A percentile compares a stretch with the other conserved stretches of the same genome.
These are phyloP conservation scores for Channa maculata DNA, from an alignment of 2,113 vertebrate species.

Conservation along the genomic window DNA sequence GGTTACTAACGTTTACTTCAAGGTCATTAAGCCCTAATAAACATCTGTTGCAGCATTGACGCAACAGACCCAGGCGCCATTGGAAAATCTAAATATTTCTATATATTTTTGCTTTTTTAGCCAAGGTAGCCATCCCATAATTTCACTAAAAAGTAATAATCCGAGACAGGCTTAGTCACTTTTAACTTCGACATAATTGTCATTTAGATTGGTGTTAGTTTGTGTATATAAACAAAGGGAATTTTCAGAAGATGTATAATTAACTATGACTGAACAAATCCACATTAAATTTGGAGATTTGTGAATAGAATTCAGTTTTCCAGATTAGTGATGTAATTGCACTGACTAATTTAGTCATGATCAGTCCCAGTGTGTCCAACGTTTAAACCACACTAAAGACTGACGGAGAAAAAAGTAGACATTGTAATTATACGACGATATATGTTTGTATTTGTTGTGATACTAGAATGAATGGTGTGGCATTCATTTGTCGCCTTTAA, in stretches of 20 bases:
- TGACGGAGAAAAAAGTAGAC: too few relatives aligned
- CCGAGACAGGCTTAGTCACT: too few relatives aligned
- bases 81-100: neutral
- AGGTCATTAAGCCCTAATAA: neutral
- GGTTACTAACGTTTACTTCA: too few relatives aligned
- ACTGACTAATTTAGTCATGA: neutral
- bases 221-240: neutral
- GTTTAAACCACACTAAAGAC: too few relatives aligned
- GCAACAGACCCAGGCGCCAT: neutral
- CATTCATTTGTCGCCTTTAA: neutral
- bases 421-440: too few relatives aligned
- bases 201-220: neutral
- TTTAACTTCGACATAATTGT: neutral
- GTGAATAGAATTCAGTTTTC: neutral
- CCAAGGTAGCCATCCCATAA: neutral
- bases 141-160: neutral
- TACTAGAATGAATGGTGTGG: neutral
- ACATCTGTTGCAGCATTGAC: neutral
- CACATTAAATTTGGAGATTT: neutral
- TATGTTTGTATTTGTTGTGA: too few relatives aligned
- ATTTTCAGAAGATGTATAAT: too few relatives aligned
- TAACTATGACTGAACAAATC: neutral
- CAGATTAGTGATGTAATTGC: too few relatives aligned
- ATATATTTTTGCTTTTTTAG: rapidly evolving
- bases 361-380: too few relatives aligned